These are phyloP conservation scores for Malurus melanocephalus DNA, from an alignment of 2,113 vertebrate genomes.

Conservation along the genomic window DNA sequence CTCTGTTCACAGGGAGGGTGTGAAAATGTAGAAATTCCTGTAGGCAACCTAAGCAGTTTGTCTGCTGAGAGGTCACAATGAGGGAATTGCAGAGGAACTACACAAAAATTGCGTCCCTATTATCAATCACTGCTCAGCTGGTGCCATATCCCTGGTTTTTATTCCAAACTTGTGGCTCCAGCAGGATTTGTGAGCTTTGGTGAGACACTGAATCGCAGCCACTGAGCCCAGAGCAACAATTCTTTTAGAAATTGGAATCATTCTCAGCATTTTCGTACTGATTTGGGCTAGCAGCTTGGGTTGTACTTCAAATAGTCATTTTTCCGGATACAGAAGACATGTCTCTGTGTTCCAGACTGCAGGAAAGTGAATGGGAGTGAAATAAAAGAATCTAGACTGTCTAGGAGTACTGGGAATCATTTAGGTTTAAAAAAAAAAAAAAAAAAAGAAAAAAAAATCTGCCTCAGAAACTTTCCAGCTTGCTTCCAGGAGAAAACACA, in stretches of 20 bases:
- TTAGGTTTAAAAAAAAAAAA: background rate
- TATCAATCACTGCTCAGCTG: rapidly evolving
- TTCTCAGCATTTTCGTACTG: background rate
- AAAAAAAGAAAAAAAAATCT: background rate
- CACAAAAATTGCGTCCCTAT: background rate
- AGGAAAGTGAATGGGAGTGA: background rate
- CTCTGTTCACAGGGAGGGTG: background rate
- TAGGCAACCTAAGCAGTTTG: background rate
- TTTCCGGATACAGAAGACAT: background rate
- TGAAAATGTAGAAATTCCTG: background rate
- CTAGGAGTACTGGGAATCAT: background rate
- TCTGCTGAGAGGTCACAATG: background rate
- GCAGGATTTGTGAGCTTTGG: background rate
- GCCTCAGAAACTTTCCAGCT: background rate
- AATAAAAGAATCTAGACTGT: background rate
- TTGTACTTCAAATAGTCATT: background rate
- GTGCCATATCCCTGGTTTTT: background rate
- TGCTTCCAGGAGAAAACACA: background rate
- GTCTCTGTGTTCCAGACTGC: background rate
- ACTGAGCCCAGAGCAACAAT: background rate
- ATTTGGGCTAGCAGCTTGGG: background rate
- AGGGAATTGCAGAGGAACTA: background rate
- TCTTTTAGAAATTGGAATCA: background rate
- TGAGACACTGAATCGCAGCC: background rate
- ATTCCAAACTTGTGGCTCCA: background rate